Evolutionary conservation across 2,113 vertebrate genomes (phyloP).

Genomic region (Elaphurus davidianus): DNA sequence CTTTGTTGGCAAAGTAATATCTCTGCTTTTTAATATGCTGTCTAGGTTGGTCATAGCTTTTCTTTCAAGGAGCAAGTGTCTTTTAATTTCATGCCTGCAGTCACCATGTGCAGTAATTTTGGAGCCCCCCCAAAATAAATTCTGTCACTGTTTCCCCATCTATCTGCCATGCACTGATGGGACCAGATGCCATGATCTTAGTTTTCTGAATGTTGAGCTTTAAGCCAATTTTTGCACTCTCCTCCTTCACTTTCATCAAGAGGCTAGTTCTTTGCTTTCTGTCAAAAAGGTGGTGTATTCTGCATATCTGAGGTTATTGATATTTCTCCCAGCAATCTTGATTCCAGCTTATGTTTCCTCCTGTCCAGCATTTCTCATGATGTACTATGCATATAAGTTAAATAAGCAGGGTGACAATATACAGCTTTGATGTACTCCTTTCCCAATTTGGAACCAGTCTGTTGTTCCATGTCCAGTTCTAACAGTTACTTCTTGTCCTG

Average conservation of each 20-base stretch:
- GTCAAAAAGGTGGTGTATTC: background rate
- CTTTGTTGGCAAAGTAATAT: background rate
- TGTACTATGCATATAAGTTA: background rate
- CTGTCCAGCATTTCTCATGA: background rate
- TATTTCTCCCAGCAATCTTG: background rate
- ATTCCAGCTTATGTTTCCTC: background rate
- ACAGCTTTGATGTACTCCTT: background rate
- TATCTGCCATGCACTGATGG: background rate
- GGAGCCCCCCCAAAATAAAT: background rate
- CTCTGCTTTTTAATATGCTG: background rate
- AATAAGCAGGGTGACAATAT: background rate
- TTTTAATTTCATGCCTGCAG: background rate
- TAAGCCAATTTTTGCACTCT: background rate
- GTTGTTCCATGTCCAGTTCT: background rate
- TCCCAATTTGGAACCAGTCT: background rate
- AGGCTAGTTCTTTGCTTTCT: background rate
- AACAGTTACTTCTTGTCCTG: background rate
- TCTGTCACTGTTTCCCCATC: background rate
- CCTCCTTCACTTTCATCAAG: background rate
- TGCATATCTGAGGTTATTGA: background rate
- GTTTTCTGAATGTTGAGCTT: background rate
- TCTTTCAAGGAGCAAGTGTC: background rate
- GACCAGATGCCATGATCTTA: background rate
- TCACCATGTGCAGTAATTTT: background rate
- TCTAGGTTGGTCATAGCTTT: background rate